phyloP scores from a whole-genome alignment of 2,113 vertebrate genomes.

The Vicugna pacos region DNA sequence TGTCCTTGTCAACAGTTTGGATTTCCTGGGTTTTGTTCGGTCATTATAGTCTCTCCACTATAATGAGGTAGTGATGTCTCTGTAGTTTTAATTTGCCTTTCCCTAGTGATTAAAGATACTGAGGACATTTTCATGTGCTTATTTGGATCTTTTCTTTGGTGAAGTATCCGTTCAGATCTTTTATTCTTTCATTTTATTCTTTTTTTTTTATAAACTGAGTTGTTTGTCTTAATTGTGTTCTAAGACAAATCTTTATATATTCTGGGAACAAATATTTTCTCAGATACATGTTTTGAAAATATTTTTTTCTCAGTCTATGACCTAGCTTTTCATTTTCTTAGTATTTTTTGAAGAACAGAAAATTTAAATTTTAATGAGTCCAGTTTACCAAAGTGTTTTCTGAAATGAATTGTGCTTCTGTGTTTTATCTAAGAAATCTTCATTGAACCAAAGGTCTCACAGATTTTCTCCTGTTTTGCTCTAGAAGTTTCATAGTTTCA shows the following conservation, averaged over 20 bases:
- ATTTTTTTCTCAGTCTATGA: neutral
- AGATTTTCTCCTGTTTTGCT: slow-evolving; percentile 2
- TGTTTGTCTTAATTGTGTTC: neutral
- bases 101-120: neutral
- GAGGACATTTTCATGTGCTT: neutral
- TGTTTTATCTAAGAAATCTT: neutral
- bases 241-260: neutral
- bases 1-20: neutral
- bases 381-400: neutral
- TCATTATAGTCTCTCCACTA: neutral
- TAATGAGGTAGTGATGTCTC: neutral
- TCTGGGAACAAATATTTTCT: neutral
- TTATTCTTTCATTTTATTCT: neutral
- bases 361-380: neutral
- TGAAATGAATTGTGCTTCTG: neutral
- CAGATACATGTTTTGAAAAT: neutral
- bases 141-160: neutral
- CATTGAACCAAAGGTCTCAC: neutral
- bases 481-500: neutral
- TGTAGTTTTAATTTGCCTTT: neutral
- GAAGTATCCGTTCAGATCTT: neutral
- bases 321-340: neutral
- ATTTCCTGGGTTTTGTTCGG: neutral
- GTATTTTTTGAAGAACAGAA: neutral
- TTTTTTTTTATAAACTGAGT: neutral